phyloP scores from a whole-genome alignment of 2,113 vertebrate species.

The Euleptes europaea region DNA sequence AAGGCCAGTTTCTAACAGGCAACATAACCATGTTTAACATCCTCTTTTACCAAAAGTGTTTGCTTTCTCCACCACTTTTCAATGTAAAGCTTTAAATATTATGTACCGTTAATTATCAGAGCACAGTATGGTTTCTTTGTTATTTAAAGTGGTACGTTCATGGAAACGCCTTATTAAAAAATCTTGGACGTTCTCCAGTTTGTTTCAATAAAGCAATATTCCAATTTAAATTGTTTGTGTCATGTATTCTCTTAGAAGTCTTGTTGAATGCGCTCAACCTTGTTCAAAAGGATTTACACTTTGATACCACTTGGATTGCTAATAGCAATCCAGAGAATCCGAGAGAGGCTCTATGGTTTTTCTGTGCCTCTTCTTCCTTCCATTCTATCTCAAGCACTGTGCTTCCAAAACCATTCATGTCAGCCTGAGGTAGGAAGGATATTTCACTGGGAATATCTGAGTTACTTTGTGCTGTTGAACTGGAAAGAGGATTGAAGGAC shows the following conservation, averaged over 20 bases:
- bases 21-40: neutral
- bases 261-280: neutral
- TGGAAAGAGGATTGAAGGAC: too few species aligned
- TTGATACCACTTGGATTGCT: too few species aligned
- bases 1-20: neutral
- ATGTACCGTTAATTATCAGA: neutral
- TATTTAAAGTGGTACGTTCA: neutral
- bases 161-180: neutral
- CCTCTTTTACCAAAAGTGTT: neutral
- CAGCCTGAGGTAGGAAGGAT: neutral
- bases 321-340: too few species aligned
- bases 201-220: neutral
- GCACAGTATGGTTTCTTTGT: neutral
- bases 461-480: too few species aligned
- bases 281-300: neutral
- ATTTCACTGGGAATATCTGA: neutral
- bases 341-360: neutral
- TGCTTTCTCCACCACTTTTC: neutral
- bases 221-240: neutral
- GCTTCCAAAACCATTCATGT: neutral
- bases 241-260: neutral
- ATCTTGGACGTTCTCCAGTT: neutral
- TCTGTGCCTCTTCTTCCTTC: neutral
- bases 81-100: neutral
- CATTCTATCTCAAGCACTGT: neutral